Conservation (phyloP, 2,888 invertebrate species). For the Polydesmus complanatus region DNA sequence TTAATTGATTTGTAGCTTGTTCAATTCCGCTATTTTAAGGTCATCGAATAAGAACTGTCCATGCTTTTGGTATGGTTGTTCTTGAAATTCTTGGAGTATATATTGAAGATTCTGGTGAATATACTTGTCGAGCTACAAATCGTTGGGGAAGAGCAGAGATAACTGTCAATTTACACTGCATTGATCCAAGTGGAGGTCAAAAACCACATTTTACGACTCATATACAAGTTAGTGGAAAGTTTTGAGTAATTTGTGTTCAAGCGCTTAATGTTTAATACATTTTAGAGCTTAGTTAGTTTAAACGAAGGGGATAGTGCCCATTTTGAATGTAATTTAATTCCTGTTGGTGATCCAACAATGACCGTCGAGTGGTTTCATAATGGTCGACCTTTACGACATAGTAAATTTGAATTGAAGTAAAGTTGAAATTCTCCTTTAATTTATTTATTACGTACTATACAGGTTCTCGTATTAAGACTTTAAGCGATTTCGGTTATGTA, state of each 20-base stretch:
- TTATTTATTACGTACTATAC: neutral
- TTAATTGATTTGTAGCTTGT: neutral
- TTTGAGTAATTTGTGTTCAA: neutral
- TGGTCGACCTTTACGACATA: conserved; percentile 68
- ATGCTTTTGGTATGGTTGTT: conserved; percentile 95
- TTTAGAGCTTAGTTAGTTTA: conserved; percentile 60
- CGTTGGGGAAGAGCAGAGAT: conserved; percentile 79
- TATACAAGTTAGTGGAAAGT: conserved; percentile 36
- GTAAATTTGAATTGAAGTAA: conserved; percentile 17
- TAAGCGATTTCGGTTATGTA: conserved; percentile 90
- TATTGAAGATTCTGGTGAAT: conserved; percentile 78
- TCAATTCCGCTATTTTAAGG: conserved; percentile 27
- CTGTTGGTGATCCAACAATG: conserved; percentile 84
- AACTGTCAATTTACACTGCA: conserved; percentile 63
- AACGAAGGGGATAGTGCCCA: conserved; percentile 89
- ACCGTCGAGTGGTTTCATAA: conserved; percentile 96
- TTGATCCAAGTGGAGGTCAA: conserved; percentile 66
- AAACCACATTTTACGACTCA: conserved; percentile 79
- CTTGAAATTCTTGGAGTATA: conserved; percentile 90
- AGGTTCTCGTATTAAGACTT: conserved; percentile 70
- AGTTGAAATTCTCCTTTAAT: conserved; percentile 7
- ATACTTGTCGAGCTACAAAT: conserved; percentile 76
- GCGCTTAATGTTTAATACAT: neutral
- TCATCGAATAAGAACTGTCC: conserved; percentile 79
- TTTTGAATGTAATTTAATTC: conserved; percentile 86